These are phyloP conservation scores for Pygmarrhopalites habei DNA, from an alignment of 1,140 invertebrate species.

Conservation along the genomic window DNA sequence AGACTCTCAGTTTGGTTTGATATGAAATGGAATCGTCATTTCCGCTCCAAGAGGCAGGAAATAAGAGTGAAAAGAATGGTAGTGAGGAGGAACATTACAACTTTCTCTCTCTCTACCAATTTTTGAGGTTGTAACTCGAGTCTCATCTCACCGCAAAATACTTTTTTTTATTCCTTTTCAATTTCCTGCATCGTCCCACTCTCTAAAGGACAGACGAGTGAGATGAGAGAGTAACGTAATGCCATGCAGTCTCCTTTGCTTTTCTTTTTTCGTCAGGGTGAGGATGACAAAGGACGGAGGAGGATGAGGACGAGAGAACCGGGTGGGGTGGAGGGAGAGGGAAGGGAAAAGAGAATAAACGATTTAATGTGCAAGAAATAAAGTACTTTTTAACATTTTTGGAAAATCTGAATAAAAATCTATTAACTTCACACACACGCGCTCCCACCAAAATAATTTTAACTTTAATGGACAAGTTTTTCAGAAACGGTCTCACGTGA, in stretches of 20 bases:
- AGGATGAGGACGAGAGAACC: background rate
- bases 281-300: too few species aligned
- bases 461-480: too few species aligned
- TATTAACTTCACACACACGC: too few species aligned
- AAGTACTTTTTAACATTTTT: too few species aligned
- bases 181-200: background rate
- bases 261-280: too few species aligned
- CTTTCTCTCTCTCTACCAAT: background rate
- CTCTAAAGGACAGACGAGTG: background rate
- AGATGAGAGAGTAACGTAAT: background rate
- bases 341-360: too few species aligned
- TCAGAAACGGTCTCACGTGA: too few species aligned
- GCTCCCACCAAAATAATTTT: too few species aligned
- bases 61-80: background rate
- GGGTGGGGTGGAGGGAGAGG: background rate
- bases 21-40: slow-evolving; percentile 1
- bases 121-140: background rate
- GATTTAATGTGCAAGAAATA: too few species aligned
- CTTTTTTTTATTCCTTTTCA: background rate
- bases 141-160: background rate
- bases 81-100: background rate
- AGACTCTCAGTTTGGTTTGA: too few species aligned
- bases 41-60: background rate
- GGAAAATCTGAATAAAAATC: too few species aligned
- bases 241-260: background rate